These are phyloP conservation scores for Kryptolebias marmoratus DNA, from an alignment of 2,113 vertebrate species.

Conservation along the genomic window DNA sequence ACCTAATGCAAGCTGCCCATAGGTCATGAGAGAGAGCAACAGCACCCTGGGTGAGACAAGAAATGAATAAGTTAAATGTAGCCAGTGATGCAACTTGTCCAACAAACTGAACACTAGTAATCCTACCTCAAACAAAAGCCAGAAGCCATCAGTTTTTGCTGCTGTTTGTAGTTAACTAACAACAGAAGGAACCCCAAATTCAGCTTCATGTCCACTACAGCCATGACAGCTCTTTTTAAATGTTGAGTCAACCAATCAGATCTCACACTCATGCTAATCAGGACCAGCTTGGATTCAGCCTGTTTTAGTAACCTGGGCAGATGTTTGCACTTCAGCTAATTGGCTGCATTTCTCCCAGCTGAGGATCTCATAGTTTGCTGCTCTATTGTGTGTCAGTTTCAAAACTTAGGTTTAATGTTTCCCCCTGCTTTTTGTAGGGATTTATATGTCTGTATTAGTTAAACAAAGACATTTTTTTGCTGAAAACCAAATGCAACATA, in stretches of 20 bases:
- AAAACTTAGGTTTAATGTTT: not conserved
- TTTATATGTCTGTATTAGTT: not conserved
- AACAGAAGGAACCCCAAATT: not conserved
- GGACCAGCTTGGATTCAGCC: not conserved
- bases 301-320: not conserved
- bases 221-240: not conserved
- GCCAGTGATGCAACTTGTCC: rapidly evolving
- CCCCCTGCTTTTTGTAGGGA: rapidly evolving
- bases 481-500: too few species aligned
- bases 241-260: not conserved
- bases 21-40: constrained; percentile 14
- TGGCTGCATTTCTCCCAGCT: not conserved
- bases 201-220: rapidly evolving
- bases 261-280: not conserved
- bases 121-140: constrained; percentile 32
- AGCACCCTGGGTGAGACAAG: constrained; percentile 23
- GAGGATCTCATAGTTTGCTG: not conserved
- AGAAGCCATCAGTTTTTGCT: constrained; percentile 14
- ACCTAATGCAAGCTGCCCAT: constrained; percentile 15
- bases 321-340: constrained; percentile 5
- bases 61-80: not conserved
- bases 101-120: rapidly evolving
- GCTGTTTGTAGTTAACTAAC: not conserved
- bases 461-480: not conserved
- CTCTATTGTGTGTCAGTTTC: not conserved